Percentiles rank a stretch among this genome's conserved stretches.
Evolutionary conservation across 2,797 vertebrate species (phyloP).

Genomic region (Paguma larvata): DNA sequence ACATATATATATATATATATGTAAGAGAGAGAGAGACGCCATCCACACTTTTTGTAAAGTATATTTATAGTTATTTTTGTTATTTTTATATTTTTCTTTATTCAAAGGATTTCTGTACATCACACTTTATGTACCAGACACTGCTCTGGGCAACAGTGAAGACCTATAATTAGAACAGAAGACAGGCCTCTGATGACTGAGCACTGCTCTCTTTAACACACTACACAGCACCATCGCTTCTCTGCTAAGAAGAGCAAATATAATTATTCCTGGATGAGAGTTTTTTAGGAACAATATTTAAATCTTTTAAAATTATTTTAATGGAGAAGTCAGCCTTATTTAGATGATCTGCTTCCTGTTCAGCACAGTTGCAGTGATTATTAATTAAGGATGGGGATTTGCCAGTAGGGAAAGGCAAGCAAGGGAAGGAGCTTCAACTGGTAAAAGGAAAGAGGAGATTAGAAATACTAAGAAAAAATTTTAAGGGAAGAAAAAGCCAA

Average conservation of each 20-base stretch:
- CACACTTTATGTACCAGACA: not conserved
- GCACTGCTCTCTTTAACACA: not conserved
- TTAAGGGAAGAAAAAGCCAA: not conserved
- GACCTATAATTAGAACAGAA: not conserved
- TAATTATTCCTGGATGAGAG: not conserved
- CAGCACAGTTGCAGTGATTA: not conserved
- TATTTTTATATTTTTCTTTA: not conserved
- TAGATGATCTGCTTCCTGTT: not conserved
- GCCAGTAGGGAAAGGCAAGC: not conserved
- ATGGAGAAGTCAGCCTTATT: not conserved
- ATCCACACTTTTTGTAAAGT: not conserved
- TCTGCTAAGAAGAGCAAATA: not conserved
- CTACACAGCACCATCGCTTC: not conserved
- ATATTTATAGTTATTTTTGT: not conserved
- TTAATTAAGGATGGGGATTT: not conserved
- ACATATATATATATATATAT: too few relatives aligned
- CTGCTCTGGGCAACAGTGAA: not conserved
- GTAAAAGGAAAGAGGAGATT: not conserved
- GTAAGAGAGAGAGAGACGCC: too few relatives aligned
- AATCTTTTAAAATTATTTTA: not conserved
- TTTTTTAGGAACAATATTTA: not conserved
- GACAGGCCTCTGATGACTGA: not conserved
- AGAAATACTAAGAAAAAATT: not conserved
- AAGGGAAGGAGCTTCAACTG: not conserved
- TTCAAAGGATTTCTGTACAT: not conserved